Evolutionary conservation across 92 coral and sea anemone genomes (phyloP).

Genomic region (Zoanthus solanderi): DNA sequence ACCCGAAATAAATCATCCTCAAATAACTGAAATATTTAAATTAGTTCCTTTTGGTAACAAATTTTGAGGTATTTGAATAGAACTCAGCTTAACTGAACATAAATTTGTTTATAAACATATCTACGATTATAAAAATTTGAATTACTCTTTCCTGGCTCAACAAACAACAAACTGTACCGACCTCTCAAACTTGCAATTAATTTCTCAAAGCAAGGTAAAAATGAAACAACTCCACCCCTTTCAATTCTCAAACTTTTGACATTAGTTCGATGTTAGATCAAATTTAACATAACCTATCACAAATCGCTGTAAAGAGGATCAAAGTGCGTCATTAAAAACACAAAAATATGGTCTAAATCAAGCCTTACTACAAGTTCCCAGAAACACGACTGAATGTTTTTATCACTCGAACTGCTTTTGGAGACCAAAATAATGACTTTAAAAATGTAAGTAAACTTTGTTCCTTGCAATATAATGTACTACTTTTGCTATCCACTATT

Average conservation of each 20-base stretch:
- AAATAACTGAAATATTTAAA: too few species aligned
- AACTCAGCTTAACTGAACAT: too few species aligned
- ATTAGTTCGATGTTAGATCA: not conserved
- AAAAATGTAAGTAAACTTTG: not conserved
- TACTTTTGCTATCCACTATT: not conserved
- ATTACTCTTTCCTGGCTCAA: too few species aligned
- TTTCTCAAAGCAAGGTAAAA: not conserved
- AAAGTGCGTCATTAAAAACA: not conserved
- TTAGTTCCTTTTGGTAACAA: too few species aligned
- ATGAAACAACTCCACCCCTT: conserved; percentile 35
- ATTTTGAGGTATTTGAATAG: too few species aligned
- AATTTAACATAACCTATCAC: not conserved
- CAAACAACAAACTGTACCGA: not conserved
- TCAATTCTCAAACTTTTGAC: not conserved
- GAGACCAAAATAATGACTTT: not conserved
- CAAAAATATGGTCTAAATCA: not conserved
- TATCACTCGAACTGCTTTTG: not conserved
- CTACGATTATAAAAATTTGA: too few species aligned
- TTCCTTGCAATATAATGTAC: not conserved
- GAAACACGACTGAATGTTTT: not conserved
- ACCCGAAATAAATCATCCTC: too few species aligned
- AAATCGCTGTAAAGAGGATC: not conserved
- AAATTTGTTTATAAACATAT: too few species aligned
- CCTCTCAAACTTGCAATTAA: not conserved
- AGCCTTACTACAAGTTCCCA: not conserved